Base-by-base conservation (phyloP, 2,888 invertebrate genomes). In the Ligdia adustata region DNA sequence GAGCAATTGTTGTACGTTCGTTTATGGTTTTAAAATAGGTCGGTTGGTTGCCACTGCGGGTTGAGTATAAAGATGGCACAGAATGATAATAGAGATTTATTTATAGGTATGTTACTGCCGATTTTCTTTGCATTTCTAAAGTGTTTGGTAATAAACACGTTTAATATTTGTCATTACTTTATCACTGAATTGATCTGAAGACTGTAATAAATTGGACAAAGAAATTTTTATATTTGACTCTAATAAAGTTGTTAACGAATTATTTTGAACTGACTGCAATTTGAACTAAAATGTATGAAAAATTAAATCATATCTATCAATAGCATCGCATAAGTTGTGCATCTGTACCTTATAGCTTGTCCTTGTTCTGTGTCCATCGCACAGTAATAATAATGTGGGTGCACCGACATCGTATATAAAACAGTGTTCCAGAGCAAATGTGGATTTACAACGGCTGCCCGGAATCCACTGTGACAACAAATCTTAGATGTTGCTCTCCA, bases 301-400 rank as follows among this genome's bases (percentile, higher is more conserved):
- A n/a, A n/a, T n/a, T n/a, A n/a, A n/a, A n/a, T n/a, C n/a, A n/a
- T n/a, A n/a, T n/a, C n/a, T n/a, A n/a, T n/a, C n/a, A n/a, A n/a
- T n/a, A n/a, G n/a, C n/a, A n/a, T n/a, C n/a, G n/a, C n/a, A 3
- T 16, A 22, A 22, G 22, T 22, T 22, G 3, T 7, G 7, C n/a
- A 14, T 70, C 62, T 65, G 33, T 6, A 14, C 14, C 4, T 4
- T 16, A 11, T 7, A 5, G 4, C 5, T 12, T 15, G 0, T 4
- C 24, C 4, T 9, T 60, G 60, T 14, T 71, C 72, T 69, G 52
- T 69, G 71, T 0, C 40, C 9, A 42, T 61, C 52, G 45, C 53
- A 57, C 57, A 60, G 69, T 73, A 68, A 75, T 75, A 77, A 75
- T 76, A 73, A 74, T 70, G 74, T 67, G 69, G 60, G 61, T 69